Conservation (phyloP, 2,113 vertebrate species). For the Elachura formosa region DNA sequence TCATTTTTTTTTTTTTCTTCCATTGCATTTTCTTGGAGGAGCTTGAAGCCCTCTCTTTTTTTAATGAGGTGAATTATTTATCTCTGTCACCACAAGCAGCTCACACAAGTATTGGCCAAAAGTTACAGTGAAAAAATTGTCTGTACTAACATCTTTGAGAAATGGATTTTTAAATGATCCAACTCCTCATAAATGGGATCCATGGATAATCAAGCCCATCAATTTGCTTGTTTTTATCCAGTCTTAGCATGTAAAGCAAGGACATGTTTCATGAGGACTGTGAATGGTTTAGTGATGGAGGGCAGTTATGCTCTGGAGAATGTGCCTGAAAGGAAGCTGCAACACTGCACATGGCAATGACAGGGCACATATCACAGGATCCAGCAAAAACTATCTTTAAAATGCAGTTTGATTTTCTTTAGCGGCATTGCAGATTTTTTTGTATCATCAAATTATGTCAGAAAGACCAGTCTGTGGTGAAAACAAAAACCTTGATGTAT, state of each 20-base stretch:
- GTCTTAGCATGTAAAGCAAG: background rate
- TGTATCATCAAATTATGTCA: background rate
- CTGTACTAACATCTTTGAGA: background rate
- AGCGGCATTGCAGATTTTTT: background rate
- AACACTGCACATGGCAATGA: background rate
- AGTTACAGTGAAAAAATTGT: background rate
- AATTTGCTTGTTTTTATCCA: background rate
- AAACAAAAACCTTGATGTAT: constrained; percentile 9
- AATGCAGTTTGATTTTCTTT: background rate
- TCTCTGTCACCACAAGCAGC: background rate
- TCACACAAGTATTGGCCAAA: fast-evolving
- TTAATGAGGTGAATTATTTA: background rate
- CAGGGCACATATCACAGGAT: background rate
- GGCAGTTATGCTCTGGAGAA: background rate
- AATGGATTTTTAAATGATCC: background rate
- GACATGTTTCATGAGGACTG: fast-evolving
- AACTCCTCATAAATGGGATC: background rate
- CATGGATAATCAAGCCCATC: background rate
- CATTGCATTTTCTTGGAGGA: background rate
- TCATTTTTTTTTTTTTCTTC: fast-evolving
- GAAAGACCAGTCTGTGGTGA: constrained; percentile 12
- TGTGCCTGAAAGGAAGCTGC: background rate
- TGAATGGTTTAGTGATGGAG: background rate
- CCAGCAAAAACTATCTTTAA: background rate
- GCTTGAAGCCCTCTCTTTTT: background rate